Percentiles rank a stretch among this genome's conserved stretches.
Evolutionary conservation across 2,113 vertebrate species (phyloP).

Genomic region (Thamnaconus septentrionalis): DNA sequence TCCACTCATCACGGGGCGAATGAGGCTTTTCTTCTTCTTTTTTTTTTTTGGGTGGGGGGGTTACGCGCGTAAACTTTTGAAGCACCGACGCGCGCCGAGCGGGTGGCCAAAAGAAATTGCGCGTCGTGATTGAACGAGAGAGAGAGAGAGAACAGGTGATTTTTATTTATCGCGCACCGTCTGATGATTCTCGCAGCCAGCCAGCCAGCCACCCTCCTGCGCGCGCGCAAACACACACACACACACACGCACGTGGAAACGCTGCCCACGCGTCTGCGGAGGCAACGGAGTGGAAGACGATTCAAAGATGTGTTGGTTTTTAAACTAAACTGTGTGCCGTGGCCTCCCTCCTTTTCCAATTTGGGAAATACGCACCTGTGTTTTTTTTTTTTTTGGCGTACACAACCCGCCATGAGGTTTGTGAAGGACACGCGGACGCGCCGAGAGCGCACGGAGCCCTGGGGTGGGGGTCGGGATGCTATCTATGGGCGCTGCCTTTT

Average conservation of each 20-base stretch:
- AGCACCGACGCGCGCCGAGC: constrained; percentile 40
- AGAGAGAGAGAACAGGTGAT: constrained; percentile 23
- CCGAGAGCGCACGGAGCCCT: constrained; percentile 14
- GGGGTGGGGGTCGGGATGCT: neutral
- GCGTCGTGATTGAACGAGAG: constrained; percentile 8
- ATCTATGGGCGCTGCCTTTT: neutral
- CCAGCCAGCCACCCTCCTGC: too few relatives aligned
- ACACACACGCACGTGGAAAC: too few relatives aligned
- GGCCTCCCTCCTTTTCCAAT: too few relatives aligned
- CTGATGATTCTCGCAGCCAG: too few relatives aligned
- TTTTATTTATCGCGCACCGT: neutral
- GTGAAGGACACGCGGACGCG: constrained; percentile 15
- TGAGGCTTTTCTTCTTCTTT: neutral
- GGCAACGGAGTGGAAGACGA: neutral
- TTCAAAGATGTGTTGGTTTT: too few relatives aligned
- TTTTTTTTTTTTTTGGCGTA: too few relatives aligned
- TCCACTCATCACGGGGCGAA: neutral
- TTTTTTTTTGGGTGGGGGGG: neutral
- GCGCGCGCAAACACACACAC: too few relatives aligned
- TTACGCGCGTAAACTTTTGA: constrained; percentile 58
- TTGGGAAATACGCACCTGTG: neutral
- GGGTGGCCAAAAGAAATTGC: constrained; percentile 13
- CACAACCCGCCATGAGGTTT: neutral
- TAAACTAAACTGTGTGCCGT: too few relatives aligned
- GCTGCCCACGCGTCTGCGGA: neutral